A percentile compares a stretch with the other conserved stretches of the same genome.
These are phyloP conservation scores for Ichneumoninae sp. DNA, from an alignment of 2,888 invertebrate species.

Conservation along the genomic window DNA sequence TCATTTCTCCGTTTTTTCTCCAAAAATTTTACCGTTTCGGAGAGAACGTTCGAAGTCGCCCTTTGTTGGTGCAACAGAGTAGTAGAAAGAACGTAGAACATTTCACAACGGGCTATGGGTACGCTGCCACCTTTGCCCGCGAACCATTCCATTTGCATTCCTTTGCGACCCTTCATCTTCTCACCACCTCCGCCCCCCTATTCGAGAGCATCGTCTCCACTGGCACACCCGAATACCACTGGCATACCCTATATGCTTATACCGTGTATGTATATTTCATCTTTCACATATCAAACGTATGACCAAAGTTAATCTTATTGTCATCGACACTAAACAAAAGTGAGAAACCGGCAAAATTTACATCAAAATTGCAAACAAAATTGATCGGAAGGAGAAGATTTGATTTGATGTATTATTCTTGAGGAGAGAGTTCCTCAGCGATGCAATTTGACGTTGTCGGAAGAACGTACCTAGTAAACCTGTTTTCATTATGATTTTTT, in stretches of 20 bases:
- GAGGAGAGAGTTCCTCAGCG: background rate
- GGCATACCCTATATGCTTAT: background rate
- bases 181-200: conserved; percentile 40
- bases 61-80: conserved; percentile 44
- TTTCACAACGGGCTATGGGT: conserved; percentile 40
- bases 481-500: background rate
- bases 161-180: conserved; percentile 71
- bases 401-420: background rate
- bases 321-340: background rate
- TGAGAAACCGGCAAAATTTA: background rate
- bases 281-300: conserved; percentile 25
- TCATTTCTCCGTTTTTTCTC: conserved; percentile 19
- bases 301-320: conserved; percentile 18
- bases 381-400: background rate
- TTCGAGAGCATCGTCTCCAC: conserved; percentile 57
- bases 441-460: background rate
- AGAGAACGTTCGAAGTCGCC: conserved; percentile 37
- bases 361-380: background rate
- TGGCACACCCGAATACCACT: conserved; percentile 66
- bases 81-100: conserved; percentile 25
- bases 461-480: background rate
- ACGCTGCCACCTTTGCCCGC: conserved; percentile 21
- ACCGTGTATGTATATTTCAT: conserved; percentile 47
- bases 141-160: conserved; percentile 72
- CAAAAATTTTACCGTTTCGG: conserved; percentile 38